Conservation (phyloP, 1,140 invertebrate species). For the Dreissena rostriformis region DNA sequence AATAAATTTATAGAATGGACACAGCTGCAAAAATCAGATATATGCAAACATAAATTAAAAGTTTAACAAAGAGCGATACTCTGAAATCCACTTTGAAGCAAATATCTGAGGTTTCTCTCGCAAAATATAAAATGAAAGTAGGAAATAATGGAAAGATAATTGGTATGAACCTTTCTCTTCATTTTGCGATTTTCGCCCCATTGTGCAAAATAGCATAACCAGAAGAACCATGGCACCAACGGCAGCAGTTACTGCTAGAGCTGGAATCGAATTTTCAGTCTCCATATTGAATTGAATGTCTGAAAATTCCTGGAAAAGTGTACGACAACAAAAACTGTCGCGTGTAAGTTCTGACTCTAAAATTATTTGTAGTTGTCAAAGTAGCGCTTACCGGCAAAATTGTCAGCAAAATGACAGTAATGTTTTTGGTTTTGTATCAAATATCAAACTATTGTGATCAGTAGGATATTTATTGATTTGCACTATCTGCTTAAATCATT, state of each 20-base stretch:
- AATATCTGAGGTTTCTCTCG: background rate
- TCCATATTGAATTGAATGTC: slow-evolving; percentile 8
- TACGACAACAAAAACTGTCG: slow-evolving; percentile 9
- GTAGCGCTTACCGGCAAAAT: background rate
- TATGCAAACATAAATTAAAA: no score
- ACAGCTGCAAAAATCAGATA: no score
- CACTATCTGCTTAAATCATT: no score
- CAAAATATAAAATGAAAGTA: slow-evolving; percentile 3
- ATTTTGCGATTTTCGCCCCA: slow-evolving; percentile 62
- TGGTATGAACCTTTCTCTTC: slow-evolving; percentile 25
- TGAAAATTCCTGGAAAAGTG: slow-evolving; percentile 14
- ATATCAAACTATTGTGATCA: no score
- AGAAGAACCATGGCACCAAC: slow-evolving; percentile 73
- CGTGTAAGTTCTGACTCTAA: slow-evolving; percentile 15
- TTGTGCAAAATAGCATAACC: slow-evolving; percentile 67
- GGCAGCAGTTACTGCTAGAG: slow-evolving; percentile 72
- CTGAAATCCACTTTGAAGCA: background rate
- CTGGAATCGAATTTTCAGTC: slow-evolving; percentile 61
- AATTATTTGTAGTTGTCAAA: background rate
- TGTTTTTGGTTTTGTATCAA: no score
- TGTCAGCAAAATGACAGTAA: no score
- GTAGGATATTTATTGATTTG: no score
- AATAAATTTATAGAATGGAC: no score
- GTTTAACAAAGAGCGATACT: no score
- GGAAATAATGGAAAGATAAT: background rate